These are phyloP conservation scores for Eriosoma lanigerum DNA, from an alignment of 1,140 invertebrate genomes.

Conservation along the genomic window DNA sequence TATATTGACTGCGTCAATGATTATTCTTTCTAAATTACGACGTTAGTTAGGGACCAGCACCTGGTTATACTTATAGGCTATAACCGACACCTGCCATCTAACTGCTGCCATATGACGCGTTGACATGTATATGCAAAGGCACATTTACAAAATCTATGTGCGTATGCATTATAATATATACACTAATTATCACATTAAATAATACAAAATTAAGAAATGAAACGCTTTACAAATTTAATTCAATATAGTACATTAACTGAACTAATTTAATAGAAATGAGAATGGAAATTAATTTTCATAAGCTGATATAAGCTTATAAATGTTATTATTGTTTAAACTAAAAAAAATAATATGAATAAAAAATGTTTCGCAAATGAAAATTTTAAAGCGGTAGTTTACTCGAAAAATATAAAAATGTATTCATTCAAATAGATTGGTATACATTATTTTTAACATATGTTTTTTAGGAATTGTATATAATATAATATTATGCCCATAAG, in stretches of 20 bases:
- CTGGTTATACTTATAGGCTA: constrained; percentile 14
- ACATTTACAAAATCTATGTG: background rate
- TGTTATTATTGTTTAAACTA: too few species aligned
- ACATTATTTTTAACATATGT: too few species aligned
- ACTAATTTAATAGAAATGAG: background rate
- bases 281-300: too few species aligned
- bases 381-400: too few species aligned
- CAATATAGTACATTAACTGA: background rate
- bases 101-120: constrained; percentile 27
- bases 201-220: background rate
- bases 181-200: background rate
- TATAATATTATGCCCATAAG: too few species aligned
- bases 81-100: constrained; percentile 35
- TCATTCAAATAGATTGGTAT: too few species aligned
- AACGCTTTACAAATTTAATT: background rate
- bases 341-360: too few species aligned
- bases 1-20: background rate
- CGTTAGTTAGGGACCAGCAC: constrained; percentile 29
- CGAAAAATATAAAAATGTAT: too few species aligned
- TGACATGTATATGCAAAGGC: background rate
- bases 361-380: too few species aligned
- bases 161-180: background rate
- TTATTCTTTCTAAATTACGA: constrained; percentile 12
- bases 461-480: too few species aligned
- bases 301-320: too few species aligned